Base-by-base conservation (phyloP, 2,888 invertebrate species). In the Drosophila anomalata region DNA sequence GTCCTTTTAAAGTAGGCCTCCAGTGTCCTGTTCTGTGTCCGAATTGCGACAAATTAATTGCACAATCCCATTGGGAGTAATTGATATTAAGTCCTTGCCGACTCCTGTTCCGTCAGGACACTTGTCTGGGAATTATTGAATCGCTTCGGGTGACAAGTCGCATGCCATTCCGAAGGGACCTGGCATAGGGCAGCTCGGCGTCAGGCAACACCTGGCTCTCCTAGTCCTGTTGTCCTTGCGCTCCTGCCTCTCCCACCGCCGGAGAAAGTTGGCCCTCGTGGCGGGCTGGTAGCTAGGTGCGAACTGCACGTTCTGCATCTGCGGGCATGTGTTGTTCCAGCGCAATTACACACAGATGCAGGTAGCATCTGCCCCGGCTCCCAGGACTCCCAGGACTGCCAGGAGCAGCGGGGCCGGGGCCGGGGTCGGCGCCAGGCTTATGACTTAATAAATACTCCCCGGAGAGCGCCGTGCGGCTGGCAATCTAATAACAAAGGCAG, bases 381-480 rank as follows among this genome's bases (percentile, higher is more conserved):
- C 26, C 53, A 39, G 39, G 7, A 4, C 22, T 24, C 20, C 26
- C 24, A 39, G 31, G 36, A 52, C 22, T 29, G 29, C 22, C 22
- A 24, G 22, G 22, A 24, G 5, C 22, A 4, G 5, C 22, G 2
- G 22, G 4, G 1, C 1, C 17, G 17, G 22, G 22, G 22, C 4
- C 4, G 39, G 50, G 70, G 62, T 42, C 68, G 66, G 65, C 62
- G 65, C 42, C 68, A 61, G 66, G 81, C 81, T 87, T 82, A 82
- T 82, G 82, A 82, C 82, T 82, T 82, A 81, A 82, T 82, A 82
- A 82, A 82, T 84, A 87, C 87, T 78, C 82, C 57, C 75, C 77
- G 77, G 75, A 55, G 86, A 59, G 79, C 73, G 81, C 84, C 67
- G 74, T 78, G 85, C 76, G 87, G 79, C 85, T 82, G 79, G 82